A percentile compares a stretch with the other conserved stretches of the same genome.
These are phyloP conservation scores for Vanessa atalanta DNA, from an alignment of 1,140 invertebrate genomes.

Conservation along the genomic window DNA sequence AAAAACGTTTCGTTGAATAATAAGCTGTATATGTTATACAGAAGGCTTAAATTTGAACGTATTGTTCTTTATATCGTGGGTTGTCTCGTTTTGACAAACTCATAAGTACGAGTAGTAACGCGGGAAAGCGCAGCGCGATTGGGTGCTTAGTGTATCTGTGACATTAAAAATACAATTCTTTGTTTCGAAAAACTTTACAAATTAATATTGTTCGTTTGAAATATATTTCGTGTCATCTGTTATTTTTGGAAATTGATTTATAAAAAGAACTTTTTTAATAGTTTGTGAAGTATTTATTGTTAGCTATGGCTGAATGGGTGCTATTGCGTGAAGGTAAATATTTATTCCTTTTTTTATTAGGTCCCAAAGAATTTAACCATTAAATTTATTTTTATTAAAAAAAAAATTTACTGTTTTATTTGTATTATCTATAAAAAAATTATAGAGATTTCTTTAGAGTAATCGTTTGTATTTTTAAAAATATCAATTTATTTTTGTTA, in stretches of 20 bases:
- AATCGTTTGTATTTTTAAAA: too few species aligned
- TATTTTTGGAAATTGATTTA: neutral
- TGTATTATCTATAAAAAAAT: too few species aligned
- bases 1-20: constrained; percentile 6
- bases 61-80: neutral
- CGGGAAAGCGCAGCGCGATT: constrained; percentile 54
- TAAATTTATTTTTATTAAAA: too few species aligned
- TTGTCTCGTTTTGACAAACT: constrained; percentile 31
- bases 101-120: constrained; percentile 47
- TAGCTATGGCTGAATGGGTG: constrained; percentile 14
- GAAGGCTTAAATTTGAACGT: constrained; percentile 15
- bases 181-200: constrained; percentile 12
- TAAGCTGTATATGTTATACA: neutral
- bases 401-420: too few species aligned
- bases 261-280: constrained; percentile 11
- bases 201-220: neutral
- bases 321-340: constrained; percentile 24
- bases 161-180: constrained; percentile 16
- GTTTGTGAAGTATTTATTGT: constrained; percentile 12
- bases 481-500: too few species aligned
- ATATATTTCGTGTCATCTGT: neutral
- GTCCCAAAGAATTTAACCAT: neutral
- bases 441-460: too few species aligned
- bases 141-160: constrained; percentile 23
- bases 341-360: neutral